These are phyloP conservation scores for Liolophura sinensis DNA, from an alignment of 1,140 invertebrate species.

Conservation along the genomic window DNA sequence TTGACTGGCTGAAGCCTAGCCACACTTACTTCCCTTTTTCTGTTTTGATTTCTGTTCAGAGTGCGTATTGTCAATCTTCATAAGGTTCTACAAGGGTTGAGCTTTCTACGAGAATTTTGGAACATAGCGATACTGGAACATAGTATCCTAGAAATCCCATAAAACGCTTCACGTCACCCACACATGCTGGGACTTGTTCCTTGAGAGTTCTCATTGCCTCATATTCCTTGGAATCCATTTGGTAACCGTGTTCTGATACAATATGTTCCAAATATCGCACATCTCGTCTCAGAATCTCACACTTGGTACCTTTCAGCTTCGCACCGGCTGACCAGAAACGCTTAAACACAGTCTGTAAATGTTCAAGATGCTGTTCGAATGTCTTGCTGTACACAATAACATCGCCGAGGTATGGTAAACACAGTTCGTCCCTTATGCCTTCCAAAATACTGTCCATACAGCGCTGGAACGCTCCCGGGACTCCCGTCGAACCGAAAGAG, in stretches of 20 bases:
- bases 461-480: constrained; percentile 13
- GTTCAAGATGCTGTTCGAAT: constrained; percentile 16
- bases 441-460: constrained; percentile 8
- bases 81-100: constrained; percentile 13
- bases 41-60: background rate
- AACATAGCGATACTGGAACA: constrained; percentile 53
- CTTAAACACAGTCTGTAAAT: constrained; percentile 48
- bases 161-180: constrained; percentile 56
- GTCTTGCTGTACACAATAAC: constrained; percentile 18
- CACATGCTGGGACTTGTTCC: constrained; percentile 30
- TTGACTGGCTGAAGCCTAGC: constrained; percentile 10
- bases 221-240: constrained; percentile 54
- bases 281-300: constrained; percentile 13
- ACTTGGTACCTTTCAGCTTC: constrained; percentile 23
- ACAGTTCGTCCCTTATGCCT: background rate
- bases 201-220: constrained; percentile 51
- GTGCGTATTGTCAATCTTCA: constrained; percentile 28
- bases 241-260: constrained; percentile 27
- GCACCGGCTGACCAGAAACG: constrained; percentile 40
- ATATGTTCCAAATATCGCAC: constrained; percentile 26
- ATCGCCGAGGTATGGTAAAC: constrained; percentile 27
- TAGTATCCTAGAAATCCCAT: constrained; percentile 59
- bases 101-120: constrained; percentile 38
- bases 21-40: constrained; percentile 4
- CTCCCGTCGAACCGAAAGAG: constrained; percentile 19